Base-by-base conservation (phyloP, 2,113 vertebrate genomes). In the Coracopsis vasa region DNA sequence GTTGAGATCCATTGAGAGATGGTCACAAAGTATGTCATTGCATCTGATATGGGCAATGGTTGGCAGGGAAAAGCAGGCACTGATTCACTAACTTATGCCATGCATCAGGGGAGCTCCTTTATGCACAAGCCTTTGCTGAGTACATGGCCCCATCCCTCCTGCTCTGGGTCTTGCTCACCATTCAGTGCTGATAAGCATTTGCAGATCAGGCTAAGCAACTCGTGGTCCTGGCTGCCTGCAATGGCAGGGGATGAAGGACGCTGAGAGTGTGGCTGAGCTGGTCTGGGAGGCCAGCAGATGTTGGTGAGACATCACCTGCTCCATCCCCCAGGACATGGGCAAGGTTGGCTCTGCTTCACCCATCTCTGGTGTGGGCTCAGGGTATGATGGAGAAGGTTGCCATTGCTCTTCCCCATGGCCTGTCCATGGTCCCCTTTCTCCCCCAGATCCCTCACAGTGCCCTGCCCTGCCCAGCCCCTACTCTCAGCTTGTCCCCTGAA, bases 401-500 rank as follows among this genome's bases (percentile, higher is more conserved):
- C 2, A 1, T 4, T 93, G 61, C 21, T 20, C 65, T 81, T 92
- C 7, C 24, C 56, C 12, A 17, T 39, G 42, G 17, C 27, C 25
- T 82, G 12, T 41, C 42, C 35, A 15, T 19, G 17, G 44, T 56
- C 23, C 18, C 16, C 5, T 75, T 90, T 61, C 28, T 80, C 44
- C 7, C 20, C 28, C 3, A 35, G 5, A 74, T 71, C 27, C 17
- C 11, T 33, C 42, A 66, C n/a, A 66, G 24, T 27, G 15, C 29
- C 16, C 58, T 27, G 15, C 24, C 18, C 53, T 86, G 41, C 14
- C 25, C 85, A 69, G 27, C 19, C 25, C 66, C 54, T 80, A 8
- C 75, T 50, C 3, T 0, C 37, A 58, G 8, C 19, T 77, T 78
- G 31, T 78, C 9, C 39, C 12, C 10, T 0, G 0, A 17, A n/a